These are phyloP conservation scores for Ambastaia sidthimunki DNA, from an alignment of 2,797 vertebrate genomes.

Conservation along the genomic window DNA sequence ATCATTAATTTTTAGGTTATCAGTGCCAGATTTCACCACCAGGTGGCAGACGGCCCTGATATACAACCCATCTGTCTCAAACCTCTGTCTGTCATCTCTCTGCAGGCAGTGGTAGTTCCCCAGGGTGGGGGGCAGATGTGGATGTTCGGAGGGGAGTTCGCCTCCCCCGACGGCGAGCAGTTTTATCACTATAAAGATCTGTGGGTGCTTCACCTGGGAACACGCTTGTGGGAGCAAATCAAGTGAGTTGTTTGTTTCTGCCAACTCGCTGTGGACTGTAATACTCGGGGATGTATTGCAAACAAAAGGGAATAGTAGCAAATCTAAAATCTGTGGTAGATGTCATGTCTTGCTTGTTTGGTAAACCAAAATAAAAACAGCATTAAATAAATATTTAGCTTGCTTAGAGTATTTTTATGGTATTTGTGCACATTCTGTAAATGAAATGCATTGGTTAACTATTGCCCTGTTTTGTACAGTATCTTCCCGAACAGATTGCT, in stretches of 20 bases:
- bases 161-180: constrained; percentile 90
- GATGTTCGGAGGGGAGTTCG: constrained; percentile 97
- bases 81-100: constrained; percentile 21
- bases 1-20: neutral
- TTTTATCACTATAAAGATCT: constrained; percentile 99
- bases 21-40: constrained; percentile 45
- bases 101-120: constrained; percentile 88
- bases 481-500: too few species aligned
- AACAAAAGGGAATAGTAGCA: neutral
- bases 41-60: constrained; percentile 50
- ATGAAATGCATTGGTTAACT: too few species aligned
- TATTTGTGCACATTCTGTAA: too few species aligned
- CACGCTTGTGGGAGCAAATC: constrained; percentile 92
- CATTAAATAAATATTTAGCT: neutral
- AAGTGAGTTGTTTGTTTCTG: constrained; percentile 77
- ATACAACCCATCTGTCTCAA: neutral
- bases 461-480: too few species aligned
- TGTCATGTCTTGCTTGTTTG: neutral
- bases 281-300: neutral
- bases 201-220: constrained; percentile 93
- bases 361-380: neutral
- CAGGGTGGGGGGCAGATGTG: constrained; percentile 93
- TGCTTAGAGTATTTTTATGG: neutral
- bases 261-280: neutral
- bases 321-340: neutral